A percentile compares a stretch with the other conserved stretches of the same genome.
Evolutionary conservation across 2,888 invertebrate genomes (phyloP).

Genomic region (Hydroisotoma schaefferi): DNA sequence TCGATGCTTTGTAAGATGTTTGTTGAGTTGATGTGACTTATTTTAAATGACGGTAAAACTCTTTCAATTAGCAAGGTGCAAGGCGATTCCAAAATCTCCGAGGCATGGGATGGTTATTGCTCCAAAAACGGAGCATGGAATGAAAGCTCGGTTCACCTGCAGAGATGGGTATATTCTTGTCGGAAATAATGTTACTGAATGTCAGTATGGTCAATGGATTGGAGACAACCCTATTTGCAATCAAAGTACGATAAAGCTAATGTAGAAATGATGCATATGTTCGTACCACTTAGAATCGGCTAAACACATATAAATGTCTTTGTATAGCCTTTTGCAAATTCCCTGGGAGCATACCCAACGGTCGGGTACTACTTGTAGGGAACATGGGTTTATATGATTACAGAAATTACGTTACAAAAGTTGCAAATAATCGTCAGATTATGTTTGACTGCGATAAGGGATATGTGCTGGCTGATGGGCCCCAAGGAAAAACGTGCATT

Average conservation of each 20-base stretch:
- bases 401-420: constrained; percentile 85
- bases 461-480: constrained; percentile 78
- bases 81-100: constrained; percentile 75
- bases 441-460: constrained; percentile 95
- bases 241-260: constrained; percentile 33
- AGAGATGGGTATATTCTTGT: constrained; percentile 86
- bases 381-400: constrained; percentile 96
- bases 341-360: constrained; percentile 66
- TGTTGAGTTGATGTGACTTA: background rate
- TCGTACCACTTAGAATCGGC: background rate
- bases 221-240: constrained; percentile 78
- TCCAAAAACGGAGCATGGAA: constrained; percentile 94
- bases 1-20: too few relatives aligned
- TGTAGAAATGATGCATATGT: constrained; percentile 1
- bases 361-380: constrained; percentile 85
- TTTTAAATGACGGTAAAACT: background rate
- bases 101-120: constrained; percentile 94
- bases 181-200: constrained; percentile 66
- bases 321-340: constrained; percentile 79
- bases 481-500: constrained; percentile 90
- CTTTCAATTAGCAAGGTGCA: constrained; percentile 69
- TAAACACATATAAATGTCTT: background rate
- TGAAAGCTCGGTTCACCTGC: constrained; percentile 88
- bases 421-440: constrained; percentile 86
- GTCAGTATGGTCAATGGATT: constrained; percentile 83